A percentile compares a stretch with the other conserved stretches of the same genome.
Evolutionary conservation across 2,113 vertebrate genomes (phyloP).

Genomic region (Eudyptes chrysolophus): DNA sequence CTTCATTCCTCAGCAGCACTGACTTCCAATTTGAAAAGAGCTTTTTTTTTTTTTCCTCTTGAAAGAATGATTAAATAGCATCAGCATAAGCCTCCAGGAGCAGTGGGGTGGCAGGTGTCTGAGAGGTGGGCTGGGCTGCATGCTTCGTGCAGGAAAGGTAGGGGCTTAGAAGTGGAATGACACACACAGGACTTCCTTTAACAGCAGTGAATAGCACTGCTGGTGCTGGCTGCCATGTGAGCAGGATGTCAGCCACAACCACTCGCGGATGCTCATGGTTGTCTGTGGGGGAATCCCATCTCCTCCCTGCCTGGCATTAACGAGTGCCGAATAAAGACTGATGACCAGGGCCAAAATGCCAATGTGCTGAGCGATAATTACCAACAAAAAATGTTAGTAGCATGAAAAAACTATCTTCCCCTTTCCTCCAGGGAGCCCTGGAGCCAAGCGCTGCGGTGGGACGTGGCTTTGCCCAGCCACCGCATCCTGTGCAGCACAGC

Average conservation of each 20-base stretch:
- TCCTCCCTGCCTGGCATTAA: not conserved
- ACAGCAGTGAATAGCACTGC: fast-evolving
- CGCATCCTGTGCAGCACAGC: fast-evolving
- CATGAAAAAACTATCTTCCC: not conserved
- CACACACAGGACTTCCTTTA: fast-evolving
- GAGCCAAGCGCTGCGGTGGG: not conserved
- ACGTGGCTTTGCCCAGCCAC: not conserved
- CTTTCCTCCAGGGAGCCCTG: not conserved
- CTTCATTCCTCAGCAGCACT: not conserved
- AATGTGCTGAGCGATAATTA: fast-evolving
- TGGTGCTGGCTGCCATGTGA: fast-evolving
- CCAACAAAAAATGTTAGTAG: not conserved
- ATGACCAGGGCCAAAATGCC: fast-evolving
- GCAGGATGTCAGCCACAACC: fast-evolving
- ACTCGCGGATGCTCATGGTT: fast-evolving
- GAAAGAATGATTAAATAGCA: fast-evolving
- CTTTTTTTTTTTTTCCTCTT: not conserved
- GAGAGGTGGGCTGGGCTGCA: not conserved
- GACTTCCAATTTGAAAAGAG: not conserved
- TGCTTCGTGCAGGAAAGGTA: not conserved
- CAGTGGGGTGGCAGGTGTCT: fast-evolving
- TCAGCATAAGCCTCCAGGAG: not conserved
- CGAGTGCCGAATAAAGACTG: fast-evolving
- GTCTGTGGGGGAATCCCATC: fast-evolving
- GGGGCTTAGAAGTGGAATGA: not conserved